phyloP scores from a whole-genome alignment of 1,140 invertebrate species.

The Drosophila bifasciata region DNA sequence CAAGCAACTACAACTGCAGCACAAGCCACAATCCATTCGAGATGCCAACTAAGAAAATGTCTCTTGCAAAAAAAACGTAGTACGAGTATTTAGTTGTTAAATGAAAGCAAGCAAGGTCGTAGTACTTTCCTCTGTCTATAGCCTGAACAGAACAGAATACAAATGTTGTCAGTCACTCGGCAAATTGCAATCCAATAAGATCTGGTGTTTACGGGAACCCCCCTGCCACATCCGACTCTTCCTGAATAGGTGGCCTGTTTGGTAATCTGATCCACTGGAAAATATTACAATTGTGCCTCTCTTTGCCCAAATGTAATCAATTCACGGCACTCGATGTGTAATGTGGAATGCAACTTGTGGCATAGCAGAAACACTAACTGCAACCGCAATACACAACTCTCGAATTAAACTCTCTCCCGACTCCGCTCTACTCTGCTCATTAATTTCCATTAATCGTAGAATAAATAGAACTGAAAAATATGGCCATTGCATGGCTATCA shows the following conservation, averaged over 20 bases:
- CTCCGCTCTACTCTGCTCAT: too few relatives aligned
- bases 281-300: slow-evolving; percentile 38
- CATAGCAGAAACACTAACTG: neutral
- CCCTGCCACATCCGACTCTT: neutral
- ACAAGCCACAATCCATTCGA: slow-evolving; percentile 18
- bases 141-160: too few relatives aligned
- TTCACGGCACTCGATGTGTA: slow-evolving; percentile 49
- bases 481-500: neutral
- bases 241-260: neutral
- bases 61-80: neutral
- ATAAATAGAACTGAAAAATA: neutral
- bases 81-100: slow-evolving; percentile 45
- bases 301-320: slow-evolving; percentile 63
- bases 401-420: too few relatives aligned
- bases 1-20: too few relatives aligned
- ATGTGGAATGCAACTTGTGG: slow-evolving; percentile 1
- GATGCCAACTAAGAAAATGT: slow-evolving; percentile 43
- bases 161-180: too few relatives aligned
- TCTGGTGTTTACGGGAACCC: too few relatives aligned
- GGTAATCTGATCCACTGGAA: slow-evolving; percentile 58
- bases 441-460: too few relatives aligned
- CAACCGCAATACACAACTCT: neutral
- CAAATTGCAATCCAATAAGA: neutral
- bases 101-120: slow-evolving; percentile 45
- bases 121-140: neutral